A percentile compares a stretch with the other conserved stretches of the same genome.
These are phyloP conservation scores for Pseudochirops cupreus DNA, from an alignment of 2,797 vertebrate genomes.

Conservation along the genomic window DNA sequence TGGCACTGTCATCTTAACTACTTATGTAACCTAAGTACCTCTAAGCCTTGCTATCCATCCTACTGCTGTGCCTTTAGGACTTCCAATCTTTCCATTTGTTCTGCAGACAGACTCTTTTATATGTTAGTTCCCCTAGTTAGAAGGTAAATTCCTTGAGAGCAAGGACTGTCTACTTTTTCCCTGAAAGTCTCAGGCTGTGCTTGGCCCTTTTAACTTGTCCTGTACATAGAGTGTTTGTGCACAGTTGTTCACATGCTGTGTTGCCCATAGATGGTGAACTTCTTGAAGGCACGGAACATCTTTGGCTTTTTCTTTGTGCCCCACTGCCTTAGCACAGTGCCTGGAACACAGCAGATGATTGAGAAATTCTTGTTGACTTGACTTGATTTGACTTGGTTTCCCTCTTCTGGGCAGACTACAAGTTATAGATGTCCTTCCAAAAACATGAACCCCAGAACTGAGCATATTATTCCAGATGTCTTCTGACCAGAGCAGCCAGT, in stretches of 20 bases:
- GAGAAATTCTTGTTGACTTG: not conserved
- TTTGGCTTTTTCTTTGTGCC: not conserved
- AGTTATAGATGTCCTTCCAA: not conserved
- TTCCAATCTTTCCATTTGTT: no score
- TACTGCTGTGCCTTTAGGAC: no score
- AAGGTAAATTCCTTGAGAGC: no score
- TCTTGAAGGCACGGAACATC: not conserved
- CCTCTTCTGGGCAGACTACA: not conserved
- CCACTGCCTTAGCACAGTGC: not conserved
- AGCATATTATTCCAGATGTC: not conserved
- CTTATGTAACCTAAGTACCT: not conserved
- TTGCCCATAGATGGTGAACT: not conserved
- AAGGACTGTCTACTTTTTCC: not conserved
- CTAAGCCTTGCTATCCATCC: no score
- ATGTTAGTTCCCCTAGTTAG: no score
- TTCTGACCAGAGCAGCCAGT: not conserved
- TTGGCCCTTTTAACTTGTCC: no score
- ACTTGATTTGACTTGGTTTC: not conserved
- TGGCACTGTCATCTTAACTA: not conserved
- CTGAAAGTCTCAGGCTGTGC: not conserved
- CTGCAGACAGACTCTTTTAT: no score
- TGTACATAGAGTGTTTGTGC: no score
- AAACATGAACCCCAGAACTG: not conserved
- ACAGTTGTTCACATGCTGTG: not conserved
- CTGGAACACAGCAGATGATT: not conserved